phyloP scores from a whole-genome alignment of 2,797 vertebrate genomes.

The Acipenser oxyrinchus region DNA sequence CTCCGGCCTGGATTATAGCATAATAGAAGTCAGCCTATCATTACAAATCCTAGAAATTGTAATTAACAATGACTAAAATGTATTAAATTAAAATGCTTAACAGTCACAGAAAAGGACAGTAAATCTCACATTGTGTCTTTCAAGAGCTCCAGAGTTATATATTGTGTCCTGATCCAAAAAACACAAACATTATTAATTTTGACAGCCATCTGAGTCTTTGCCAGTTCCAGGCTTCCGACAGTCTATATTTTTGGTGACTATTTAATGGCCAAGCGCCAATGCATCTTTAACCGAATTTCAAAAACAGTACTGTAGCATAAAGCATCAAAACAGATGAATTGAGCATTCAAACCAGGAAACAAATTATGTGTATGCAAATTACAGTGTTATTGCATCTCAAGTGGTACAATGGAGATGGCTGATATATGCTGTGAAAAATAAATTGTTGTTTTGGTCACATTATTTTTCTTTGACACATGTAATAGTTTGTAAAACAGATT shows the following conservation, averaged over 20 bases:
- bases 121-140: conserved; percentile 8
- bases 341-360: too few species aligned
- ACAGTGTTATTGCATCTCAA: too few species aligned
- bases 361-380: too few species aligned
- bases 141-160: conserved; percentile 10
- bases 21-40: too few species aligned
- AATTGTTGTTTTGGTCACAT: too few species aligned
- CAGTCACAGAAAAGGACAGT: neutral
- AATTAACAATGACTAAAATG: neutral
- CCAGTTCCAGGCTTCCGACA: conserved; percentile 17
- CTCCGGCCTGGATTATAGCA: too few species aligned
- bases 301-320: neutral
- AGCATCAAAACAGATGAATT: too few species aligned
- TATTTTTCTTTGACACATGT: too few species aligned
- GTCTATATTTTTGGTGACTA: conserved; percentile 19
- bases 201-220: conserved; percentile 19
- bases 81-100: neutral
- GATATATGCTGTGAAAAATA: too few species aligned
- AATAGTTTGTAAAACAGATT: too few species aligned
- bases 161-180: conserved; percentile 17
- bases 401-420: too few species aligned
- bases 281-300: conserved; percentile 25
- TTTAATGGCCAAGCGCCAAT: conserved; percentile 27
- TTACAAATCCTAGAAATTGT: too few species aligned
- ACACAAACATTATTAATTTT: conserved; percentile 21